A percentile compares a stretch with the other conserved stretches of the same genome.
phyloP scores from a whole-genome alignment of 1,140 invertebrate genomes.

The Frieseomelitta varia region DNA sequence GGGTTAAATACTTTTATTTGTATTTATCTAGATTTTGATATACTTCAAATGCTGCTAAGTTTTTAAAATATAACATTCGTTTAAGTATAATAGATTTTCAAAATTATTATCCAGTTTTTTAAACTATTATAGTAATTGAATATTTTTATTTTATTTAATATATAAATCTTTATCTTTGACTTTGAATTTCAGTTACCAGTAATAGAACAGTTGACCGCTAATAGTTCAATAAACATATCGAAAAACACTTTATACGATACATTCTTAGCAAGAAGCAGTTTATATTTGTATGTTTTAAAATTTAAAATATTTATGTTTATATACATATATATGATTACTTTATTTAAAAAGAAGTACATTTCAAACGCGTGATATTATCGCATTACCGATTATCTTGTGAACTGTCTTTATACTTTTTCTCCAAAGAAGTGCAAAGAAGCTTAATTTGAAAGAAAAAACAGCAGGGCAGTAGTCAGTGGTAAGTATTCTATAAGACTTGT shows the following conservation, averaged over 20 bases:
- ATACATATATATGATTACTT: not conserved
- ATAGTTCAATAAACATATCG: constrained; percentile 2
- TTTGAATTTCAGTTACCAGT: not conserved
- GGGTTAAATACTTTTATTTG: not conserved
- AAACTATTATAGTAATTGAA: not conserved
- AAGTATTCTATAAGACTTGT: not conserved
- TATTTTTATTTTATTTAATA: not conserved
- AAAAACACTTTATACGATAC: not conserved
- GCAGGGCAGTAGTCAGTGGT: not conserved
- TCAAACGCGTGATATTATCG: not conserved
- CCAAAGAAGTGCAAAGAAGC: not conserved
- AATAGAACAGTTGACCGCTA: too few species aligned
- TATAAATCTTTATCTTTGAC: not conserved
- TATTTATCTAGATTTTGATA: not conserved
- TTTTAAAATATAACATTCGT: not conserved
- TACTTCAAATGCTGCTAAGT: not conserved
- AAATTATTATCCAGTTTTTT: not conserved
- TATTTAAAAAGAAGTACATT: not conserved
- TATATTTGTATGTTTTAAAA: not conserved
- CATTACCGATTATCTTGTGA: constrained; percentile 24
- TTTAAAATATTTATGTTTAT: too few species aligned
- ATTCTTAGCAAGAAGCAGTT: not conserved
- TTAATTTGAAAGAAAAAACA: not conserved
- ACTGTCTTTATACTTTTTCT: not conserved
- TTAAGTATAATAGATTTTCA: not conserved